A percentile compares a stretch with the other conserved stretches of the same genome.
Evolutionary conservation across 1,140 invertebrate genomes (phyloP).

Genomic region (Drosophila bocqueti): DNA sequence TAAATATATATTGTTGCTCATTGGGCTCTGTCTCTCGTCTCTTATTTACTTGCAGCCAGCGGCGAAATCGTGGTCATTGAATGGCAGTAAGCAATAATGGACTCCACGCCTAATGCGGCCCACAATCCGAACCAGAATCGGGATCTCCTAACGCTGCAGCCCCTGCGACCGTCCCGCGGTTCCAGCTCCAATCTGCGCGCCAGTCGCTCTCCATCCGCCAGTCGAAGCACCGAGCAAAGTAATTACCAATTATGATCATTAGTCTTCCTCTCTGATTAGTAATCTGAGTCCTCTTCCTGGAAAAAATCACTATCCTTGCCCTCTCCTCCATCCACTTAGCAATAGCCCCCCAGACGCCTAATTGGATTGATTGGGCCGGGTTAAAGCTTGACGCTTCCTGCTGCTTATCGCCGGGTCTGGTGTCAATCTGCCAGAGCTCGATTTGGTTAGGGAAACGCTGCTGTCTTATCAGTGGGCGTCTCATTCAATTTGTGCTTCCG

Average conservation of each 20-base stretch:
- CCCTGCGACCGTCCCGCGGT: conserved; percentile 61
- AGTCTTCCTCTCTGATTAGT: conserved; percentile 3
- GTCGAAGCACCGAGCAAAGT: conserved; percentile 80
- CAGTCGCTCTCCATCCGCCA: conserved; percentile 79
- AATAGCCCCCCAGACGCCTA: conserved; percentile 1
- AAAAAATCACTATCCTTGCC: not conserved
- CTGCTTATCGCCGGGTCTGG: conserved; percentile 36
- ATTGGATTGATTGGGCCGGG: conserved; percentile 39
- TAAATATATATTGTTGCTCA: conserved; percentile 16
- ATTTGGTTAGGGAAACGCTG: conserved; percentile 11
- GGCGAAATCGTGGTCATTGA: conserved; percentile 32
- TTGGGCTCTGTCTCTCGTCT: not conserved
- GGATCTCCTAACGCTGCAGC: conserved; percentile 62
- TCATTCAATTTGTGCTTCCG: conserved; percentile 23
- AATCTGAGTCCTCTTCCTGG: not conserved
- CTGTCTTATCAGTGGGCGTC: conserved; percentile 37
- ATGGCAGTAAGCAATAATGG: conserved; percentile 73
- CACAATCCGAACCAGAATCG: conserved; percentile 47
- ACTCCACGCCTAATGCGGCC: conserved; percentile 58
- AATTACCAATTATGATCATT: conserved; percentile 52
- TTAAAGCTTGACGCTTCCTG: conserved; percentile 37
- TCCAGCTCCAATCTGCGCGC: conserved; percentile 71
- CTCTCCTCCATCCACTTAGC: not conserved
- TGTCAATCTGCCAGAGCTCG: conserved; percentile 18
- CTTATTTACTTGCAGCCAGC: conserved; percentile 57